These are phyloP conservation scores for Andrena minutula DNA, from an alignment of 2,888 invertebrate genomes.

Conservation along the genomic window DNA sequence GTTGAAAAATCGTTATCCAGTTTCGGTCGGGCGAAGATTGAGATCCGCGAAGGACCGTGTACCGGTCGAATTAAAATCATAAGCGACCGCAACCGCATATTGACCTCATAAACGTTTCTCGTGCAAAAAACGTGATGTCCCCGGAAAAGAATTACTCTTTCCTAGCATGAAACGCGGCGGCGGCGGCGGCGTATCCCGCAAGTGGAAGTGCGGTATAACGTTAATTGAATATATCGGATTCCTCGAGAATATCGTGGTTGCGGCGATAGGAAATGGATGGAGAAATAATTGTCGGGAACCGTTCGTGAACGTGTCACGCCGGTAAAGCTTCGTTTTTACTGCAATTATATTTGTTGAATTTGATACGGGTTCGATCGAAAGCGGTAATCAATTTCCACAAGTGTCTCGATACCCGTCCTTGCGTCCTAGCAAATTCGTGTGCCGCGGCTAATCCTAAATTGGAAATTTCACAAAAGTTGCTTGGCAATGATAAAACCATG, in stretches of 20 bases:
- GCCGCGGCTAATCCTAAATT: constrained; percentile 38
- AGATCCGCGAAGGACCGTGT: constrained; percentile 52
- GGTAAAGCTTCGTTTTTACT: constrained; percentile 72
- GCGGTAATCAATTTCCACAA: constrained; percentile 71
- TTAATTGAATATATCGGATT: constrained; percentile 74
- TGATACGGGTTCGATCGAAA: constrained; percentile 70
- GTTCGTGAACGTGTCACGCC: constrained; percentile 65
- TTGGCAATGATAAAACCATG: not conserved
- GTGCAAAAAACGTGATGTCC: constrained; percentile 65
- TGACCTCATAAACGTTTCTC: constrained; percentile 60
- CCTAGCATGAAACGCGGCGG: constrained; percentile 57
- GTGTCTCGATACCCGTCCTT: constrained; percentile 73
- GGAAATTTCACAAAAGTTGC: constrained; percentile 11
- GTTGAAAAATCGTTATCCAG: constrained; percentile 54
- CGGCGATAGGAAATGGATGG: constrained; percentile 73
- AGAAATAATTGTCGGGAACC: constrained; percentile 73
- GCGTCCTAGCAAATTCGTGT: constrained; percentile 18
- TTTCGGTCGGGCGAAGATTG: constrained; percentile 58
- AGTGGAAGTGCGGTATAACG: constrained; percentile 73
- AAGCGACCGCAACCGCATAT: constrained; percentile 63
- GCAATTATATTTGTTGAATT: constrained; percentile 74
- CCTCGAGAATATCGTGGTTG: constrained; percentile 73
- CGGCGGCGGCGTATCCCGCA: constrained; percentile 52
- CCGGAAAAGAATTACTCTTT: constrained; percentile 72
- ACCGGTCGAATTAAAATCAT: constrained; percentile 62